Percentiles rank a stretch among this genome's conserved stretches.
Conservation (phyloP, 2,888 invertebrate species). For the Xanthorhoe spadicearia region DNA sequence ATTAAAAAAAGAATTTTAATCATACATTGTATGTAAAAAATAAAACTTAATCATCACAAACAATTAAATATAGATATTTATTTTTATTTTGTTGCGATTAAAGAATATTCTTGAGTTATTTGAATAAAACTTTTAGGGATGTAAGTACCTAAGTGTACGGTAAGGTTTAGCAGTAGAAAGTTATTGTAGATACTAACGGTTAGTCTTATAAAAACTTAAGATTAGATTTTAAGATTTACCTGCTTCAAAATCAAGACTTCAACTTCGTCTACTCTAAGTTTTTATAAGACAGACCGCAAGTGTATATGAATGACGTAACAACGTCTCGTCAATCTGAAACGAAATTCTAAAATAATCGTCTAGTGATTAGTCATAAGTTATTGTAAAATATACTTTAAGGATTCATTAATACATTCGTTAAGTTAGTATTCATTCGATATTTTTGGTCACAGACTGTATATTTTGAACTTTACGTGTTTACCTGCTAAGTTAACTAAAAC, state of each 20-base stretch:
- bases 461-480: neutral
- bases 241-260: neutral
- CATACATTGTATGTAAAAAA: neutral
- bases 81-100: conserved; percentile 2
- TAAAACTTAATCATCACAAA: too few species aligned
- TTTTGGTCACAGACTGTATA: conserved; percentile 1
- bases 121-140: conserved; percentile 7
- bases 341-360: conserved; percentile 80
- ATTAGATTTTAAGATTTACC: neutral
- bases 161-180: conserved; percentile 56
- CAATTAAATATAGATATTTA: too few species aligned
- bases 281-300: neutral
- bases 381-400: conserved; percentile 52
- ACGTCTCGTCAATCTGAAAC: conserved; percentile 74
- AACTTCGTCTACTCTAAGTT: neutral
- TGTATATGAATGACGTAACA: conserved; percentile 56
- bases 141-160: conserved; percentile 26
- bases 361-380: conserved; percentile 71
- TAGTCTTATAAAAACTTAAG: neutral
- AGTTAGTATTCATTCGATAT: neutral
- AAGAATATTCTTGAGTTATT: neutral
- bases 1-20: neutral
- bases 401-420: neutral
- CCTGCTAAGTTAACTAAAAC: too few species aligned
- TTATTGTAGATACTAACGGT: conserved; percentile 51